Conservation (phyloP, 2,888 invertebrate genomes). For the Pristionchus japonicus region DNA sequence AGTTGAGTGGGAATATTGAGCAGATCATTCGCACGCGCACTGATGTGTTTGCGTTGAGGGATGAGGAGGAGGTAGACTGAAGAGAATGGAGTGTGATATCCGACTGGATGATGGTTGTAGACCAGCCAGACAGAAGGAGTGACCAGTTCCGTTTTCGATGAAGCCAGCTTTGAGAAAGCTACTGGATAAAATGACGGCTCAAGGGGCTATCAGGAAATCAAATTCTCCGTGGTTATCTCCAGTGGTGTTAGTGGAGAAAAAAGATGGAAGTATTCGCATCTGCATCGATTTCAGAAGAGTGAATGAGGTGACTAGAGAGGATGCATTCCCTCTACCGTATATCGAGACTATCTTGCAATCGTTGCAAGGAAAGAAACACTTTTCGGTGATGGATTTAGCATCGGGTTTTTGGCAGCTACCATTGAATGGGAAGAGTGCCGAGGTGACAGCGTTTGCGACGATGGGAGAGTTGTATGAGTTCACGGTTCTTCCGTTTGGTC, state of each 20-base stretch:
- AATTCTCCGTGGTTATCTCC: background rate
- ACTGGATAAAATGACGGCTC: background rate
- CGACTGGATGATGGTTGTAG: background rate
- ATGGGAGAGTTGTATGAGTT: slow-evolving; percentile 13
- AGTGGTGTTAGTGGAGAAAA: background rate
- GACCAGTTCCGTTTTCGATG: background rate
- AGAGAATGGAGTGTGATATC: background rate
- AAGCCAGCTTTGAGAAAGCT: background rate
- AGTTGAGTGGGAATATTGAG: background rate
- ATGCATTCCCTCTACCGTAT: slow-evolving; percentile 17
- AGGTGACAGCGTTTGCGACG: background rate
- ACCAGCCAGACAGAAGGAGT: background rate
- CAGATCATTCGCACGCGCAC: background rate
- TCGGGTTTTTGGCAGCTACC: background rate
- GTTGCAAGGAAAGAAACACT: background rate
- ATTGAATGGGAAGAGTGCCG: background rate
- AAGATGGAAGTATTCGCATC: background rate
- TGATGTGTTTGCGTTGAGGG: background rate
- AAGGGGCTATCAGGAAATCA: background rate
- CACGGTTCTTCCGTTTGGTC: background rate
- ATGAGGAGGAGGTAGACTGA: background rate
- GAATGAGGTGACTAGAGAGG: slow-evolving; percentile 5
- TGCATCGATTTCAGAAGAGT: slow-evolving; percentile 17
- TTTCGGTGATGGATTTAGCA: slow-evolving; percentile 46
- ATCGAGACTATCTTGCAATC: slow-evolving; percentile 4